Base-by-base conservation (phyloP, 2,888 invertebrate species). In the Agapetus fuscipes region DNA sequence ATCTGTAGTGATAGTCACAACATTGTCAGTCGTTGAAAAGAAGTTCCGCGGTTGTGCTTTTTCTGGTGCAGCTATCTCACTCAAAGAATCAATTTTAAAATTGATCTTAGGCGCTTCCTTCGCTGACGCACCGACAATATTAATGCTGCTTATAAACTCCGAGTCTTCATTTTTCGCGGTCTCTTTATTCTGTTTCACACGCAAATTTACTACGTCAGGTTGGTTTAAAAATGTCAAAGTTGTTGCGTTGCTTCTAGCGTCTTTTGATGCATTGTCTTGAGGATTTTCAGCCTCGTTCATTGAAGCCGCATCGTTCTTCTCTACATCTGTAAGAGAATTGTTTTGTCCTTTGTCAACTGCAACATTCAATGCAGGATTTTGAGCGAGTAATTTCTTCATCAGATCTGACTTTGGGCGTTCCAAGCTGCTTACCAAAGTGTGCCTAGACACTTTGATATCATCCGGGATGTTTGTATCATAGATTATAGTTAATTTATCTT, bases 371-470 rank as follows among this genome's bases (percentile, higher is more conserved):
- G 68, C 67, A 0, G 70, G 70, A 49, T 69, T 71, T 53, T 68
- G 71, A 3, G 68, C 67, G 25, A 73, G 60, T 7, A 71, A 49
- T 52, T 76, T 75, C 43, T 73, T 75, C 59, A 75, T 72, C 53
- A 74, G 67, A 20, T 75, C 73, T 2, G 75, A 75, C 57, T 75
- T 78, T 2, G 76, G 74, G 49, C 75, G 61, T 52, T 80, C 80
- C 50, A 77, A 58, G 49, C 74, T 76, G 27, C 75, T 77, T 2
- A 58, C 69, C 43, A 75, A 68, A 5, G 76, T 67, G 53, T 72
- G 73, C 29, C 76, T 62, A 1, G 76, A 76, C 10, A 77, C 74
- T 61, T 78, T 78, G 41, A 78, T 61, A 51, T 78, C 77, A 54
- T 77, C 77, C 5, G 77, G 73, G 43, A 76, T 66, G 46, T 78